Percentiles rank a stretch among this genome's conserved stretches.
Conservation (phyloP, 1,140 invertebrate species). For the Pristionchus pacificus region DNA sequence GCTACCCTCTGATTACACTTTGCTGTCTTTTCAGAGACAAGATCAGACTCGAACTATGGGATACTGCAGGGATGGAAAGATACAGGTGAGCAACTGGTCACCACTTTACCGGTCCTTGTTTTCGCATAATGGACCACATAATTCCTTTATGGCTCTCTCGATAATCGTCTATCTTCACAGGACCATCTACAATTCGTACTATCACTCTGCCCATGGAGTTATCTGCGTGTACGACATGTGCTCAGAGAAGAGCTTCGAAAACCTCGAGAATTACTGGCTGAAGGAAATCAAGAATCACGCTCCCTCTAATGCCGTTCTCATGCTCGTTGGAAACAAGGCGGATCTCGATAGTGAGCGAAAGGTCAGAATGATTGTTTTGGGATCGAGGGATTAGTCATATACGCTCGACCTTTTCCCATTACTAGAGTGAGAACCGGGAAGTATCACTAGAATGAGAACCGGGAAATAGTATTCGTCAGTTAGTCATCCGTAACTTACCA, state of each 20-base stretch:
- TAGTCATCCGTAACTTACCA: too few relatives aligned
- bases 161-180: too few relatives aligned
- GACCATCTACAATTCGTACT: constrained; percentile 57
- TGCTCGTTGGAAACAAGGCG: constrained; percentile 56
- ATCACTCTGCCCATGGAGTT: constrained; percentile 56
- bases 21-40: constrained; percentile 3
- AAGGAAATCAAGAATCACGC: constrained; percentile 54
- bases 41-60: constrained; percentile 41
- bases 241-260: constrained; percentile 56
- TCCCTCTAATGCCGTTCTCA: constrained; percentile 52
- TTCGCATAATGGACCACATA: too few relatives aligned
- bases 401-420: too few relatives aligned
- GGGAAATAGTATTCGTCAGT: too few relatives aligned
- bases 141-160: too few relatives aligned
- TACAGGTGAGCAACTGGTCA: constrained; percentile 36
- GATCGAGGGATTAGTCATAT: too few relatives aligned
- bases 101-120: too few relatives aligned
- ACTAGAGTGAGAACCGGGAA: too few relatives aligned
- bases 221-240: constrained; percentile 57
- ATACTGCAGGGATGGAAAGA: constrained; percentile 55
- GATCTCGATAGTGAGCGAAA: constrained; percentile 53
- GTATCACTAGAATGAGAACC: too few relatives aligned
- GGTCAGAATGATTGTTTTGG: too few relatives aligned
- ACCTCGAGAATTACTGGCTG: constrained; percentile 56
- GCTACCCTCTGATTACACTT: too few relatives aligned